Base-by-base conservation (phyloP, 2,888 invertebrate genomes). In the Penaeus monodon region DNA sequence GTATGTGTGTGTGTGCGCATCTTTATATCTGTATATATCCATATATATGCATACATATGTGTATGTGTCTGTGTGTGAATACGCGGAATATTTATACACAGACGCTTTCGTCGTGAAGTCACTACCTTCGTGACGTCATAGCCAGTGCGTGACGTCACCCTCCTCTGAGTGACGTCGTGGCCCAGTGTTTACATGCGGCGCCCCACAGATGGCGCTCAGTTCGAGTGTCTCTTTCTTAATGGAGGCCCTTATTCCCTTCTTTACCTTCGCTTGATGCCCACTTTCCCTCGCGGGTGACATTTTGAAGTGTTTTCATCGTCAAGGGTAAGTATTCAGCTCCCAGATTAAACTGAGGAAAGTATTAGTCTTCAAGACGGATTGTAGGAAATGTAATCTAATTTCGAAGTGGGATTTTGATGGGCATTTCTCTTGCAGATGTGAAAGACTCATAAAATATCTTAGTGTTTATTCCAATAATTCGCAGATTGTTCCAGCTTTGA, bases 181-280 rank as follows among this genome's bases (percentile, higher is more conserved):
- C 12, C 8, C 29, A 81, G 17, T 66, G 81, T 65, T 81, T 81
- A 57, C 74, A 74, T 27, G 29, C 33, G 57, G 33, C 63, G 44
- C 78, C 84, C 77, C 65, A 84, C 84, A 84, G 84, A 84, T 84
- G 84, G 84, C 84, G 84, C 84, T 78, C 84, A 84, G 68, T 84
- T 78, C 84, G 78, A 84, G 77, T 84, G 49, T 80, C 63, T 64
- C n/a, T 27, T 64, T 57, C 17, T 57, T 57, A 57, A 57, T 57
- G 57, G 57, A 57, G 57, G 10, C 57, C 10, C 4, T 57, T 57
- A 74, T 29, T 73, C n/a, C 33, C 17, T 57, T 33, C 64, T 29
- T 63, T 82, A 38, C 44, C n/a, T 38, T 74, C 63, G 74, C 49
- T 57, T 57, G 57, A 57, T 57, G 57, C 57, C 57, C 57, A 2